Percentiles rank a stretch among this genome's conserved stretches.
phyloP scores from a whole-genome alignment of 2,888 invertebrate genomes.

The Philereme transversata region DNA sequence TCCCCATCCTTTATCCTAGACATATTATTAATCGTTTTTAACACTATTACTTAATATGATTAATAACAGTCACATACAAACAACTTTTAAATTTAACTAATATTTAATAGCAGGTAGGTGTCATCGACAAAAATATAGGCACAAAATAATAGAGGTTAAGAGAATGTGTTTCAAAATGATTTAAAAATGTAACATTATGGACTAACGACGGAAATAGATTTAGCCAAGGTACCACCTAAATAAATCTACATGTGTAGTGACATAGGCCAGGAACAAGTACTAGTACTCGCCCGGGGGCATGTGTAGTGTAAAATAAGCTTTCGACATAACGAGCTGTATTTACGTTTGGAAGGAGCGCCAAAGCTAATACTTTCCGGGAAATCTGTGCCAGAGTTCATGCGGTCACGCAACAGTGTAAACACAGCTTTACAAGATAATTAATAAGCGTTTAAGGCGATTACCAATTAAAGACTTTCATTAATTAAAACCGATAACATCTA shows the following conservation, averaged over 20 bases:
- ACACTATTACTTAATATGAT: conserved; percentile 21
- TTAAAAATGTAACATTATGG: conserved; percentile 17
- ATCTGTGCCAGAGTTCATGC: conserved; percentile 66
- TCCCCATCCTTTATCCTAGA: conserved; percentile 1
- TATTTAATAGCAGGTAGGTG: conserved; percentile 33
- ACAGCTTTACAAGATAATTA: conserved; percentile 65
- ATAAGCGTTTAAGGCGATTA: conserved; percentile 60
- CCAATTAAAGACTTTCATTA: conserved; percentile 66
- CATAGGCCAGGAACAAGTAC: conserved; percentile 22
- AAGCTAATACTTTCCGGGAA: conserved; percentile 66
- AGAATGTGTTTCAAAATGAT: conserved; percentile 27
- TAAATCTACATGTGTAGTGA: not conserved
- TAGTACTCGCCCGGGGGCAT: conserved; percentile 49
- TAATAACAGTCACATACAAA: conserved; percentile 29
- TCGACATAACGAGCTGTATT: conserved; percentile 69
- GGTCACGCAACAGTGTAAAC: conserved; percentile 61
- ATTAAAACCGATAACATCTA: conserved; percentile 58
- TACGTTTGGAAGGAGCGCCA: conserved; percentile 54
- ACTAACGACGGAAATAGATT: conserved; percentile 1
- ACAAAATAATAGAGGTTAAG: conserved; percentile 18
- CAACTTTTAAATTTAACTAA: conserved; percentile 30
- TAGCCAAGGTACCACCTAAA: not conserved
- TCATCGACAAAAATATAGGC: conserved; percentile 37
- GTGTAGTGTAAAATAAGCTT: conserved; percentile 62
- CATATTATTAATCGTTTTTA: conserved; percentile 8